Conservation (phyloP, 2,113 vertebrate genomes). For the Xiphophorus maculatus region DNA sequence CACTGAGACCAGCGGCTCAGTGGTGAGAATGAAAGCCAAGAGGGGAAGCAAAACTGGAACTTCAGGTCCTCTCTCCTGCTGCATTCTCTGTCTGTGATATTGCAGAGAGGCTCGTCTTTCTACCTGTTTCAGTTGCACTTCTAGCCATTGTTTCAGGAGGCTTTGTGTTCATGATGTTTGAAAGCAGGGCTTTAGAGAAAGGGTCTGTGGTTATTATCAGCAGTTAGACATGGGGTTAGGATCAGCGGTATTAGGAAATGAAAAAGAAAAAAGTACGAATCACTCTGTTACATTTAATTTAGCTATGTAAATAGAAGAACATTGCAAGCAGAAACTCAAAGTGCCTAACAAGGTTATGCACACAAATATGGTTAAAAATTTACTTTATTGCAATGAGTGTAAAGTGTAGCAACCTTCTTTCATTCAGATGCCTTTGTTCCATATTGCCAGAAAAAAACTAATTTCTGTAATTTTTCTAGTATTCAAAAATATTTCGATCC, state of each 20-base stretch:
- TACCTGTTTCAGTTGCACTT: conserved; percentile 41
- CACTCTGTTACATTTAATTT: no score
- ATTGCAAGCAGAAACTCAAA: no score
- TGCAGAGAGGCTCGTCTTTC: conserved; percentile 35
- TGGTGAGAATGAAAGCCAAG: conserved; percentile 74
- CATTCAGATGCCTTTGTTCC: no score
- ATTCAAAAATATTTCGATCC: no score
- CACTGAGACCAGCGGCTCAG: conserved; percentile 54
- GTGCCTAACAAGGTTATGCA: no score
- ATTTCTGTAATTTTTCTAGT: neutral
- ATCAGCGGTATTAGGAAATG: conserved; percentile 65
- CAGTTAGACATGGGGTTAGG: neutral
- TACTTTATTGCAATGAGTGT: no score
- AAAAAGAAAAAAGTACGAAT: no score
- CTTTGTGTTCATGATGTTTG: neutral
- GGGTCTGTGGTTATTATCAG: neutral
- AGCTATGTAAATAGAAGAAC: no score
- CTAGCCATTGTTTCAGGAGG: neutral
- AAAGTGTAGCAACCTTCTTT: no score
- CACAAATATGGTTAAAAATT: no score
- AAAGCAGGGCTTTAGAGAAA: neutral
- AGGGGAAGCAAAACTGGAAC: conserved; percentile 69
- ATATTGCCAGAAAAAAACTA: no score
- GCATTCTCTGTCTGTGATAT: conserved; percentile 54
- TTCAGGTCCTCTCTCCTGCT: conserved; percentile 66